Evolutionary conservation across 1,140 invertebrate species (phyloP).

Genomic region (Drosophila jambulina): DNA sequence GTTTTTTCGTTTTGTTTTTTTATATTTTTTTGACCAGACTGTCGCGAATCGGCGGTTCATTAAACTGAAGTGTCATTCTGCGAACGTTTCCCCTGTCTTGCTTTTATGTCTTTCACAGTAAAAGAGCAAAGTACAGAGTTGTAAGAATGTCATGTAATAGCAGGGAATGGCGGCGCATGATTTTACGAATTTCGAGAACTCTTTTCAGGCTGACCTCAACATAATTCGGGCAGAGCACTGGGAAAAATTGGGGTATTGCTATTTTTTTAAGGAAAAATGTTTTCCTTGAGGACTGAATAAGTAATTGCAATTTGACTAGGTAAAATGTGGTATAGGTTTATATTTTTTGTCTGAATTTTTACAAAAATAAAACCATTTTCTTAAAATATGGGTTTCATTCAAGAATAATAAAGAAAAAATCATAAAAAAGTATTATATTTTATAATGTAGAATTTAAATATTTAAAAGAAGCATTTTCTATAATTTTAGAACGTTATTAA

Average conservation of each 20-base stretch:
- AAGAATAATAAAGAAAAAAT: too few relatives aligned
- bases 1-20: constrained; percentile 10
- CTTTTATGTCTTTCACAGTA: constrained; percentile 46
- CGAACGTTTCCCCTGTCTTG: constrained; percentile 48
- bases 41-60: constrained; percentile 66
- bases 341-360: neutral
- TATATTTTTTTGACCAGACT: constrained; percentile 36
- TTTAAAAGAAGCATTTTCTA: too few relatives aligned
- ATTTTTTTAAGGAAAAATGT: neutral
- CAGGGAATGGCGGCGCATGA: constrained; percentile 52
- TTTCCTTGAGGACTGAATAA: fast-evolving
- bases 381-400: too few relatives aligned
- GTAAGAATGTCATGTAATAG: constrained; percentile 66
- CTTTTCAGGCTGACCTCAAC: constrained; percentile 24
- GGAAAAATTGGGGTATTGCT: neutral
- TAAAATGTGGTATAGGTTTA: neutral
- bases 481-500: neutral
- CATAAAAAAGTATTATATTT: too few relatives aligned
- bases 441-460: too few relatives aligned
- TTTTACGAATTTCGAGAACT: constrained; percentile 43
- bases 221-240: constrained; percentile 15
- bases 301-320: neutral
- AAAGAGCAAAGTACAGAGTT: constrained; percentile 62
- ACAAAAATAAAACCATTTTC: too few relatives aligned
- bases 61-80: constrained; percentile 79